Evolutionary conservation across 2,888 invertebrate species (phyloP).

Genomic region (Eulithis testata): DNA sequence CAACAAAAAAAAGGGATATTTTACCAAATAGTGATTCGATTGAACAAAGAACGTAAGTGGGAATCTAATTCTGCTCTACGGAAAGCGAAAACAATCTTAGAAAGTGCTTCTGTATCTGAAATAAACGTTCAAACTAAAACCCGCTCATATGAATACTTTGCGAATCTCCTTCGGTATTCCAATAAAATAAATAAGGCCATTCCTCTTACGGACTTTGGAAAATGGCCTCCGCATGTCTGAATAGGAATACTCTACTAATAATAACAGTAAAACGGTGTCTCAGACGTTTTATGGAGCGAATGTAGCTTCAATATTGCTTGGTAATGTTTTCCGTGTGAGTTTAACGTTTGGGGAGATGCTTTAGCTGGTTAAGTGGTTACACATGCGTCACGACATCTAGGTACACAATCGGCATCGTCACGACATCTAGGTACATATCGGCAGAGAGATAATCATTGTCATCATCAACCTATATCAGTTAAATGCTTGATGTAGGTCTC

Average conservation of each 20-base stretch:
- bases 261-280: conserved; percentile 42
- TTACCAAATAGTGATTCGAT: conserved; percentile 16
- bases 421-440: too few relatives aligned
- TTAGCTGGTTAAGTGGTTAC: too few relatives aligned
- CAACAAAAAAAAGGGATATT: conserved; percentile 4
- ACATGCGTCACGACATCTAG: too few relatives aligned
- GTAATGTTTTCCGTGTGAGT: conserved; percentile 26
- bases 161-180: conserved; percentile 46
- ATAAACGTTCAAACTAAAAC: conserved; percentile 32
- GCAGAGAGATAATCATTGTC: too few relatives aligned
- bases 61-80: conserved; percentile 18
- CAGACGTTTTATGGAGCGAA: conserved; percentile 17
- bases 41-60: conserved; percentile 8
- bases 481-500: too few relatives aligned
- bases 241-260: conserved; percentile 44
- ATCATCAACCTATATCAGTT: too few relatives aligned
- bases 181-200: conserved; percentile 56
- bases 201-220: conserved; percentile 45
- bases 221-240: conserved; percentile 43
- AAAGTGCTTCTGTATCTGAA: conserved; percentile 20
- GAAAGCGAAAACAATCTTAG: conserved; percentile 22
- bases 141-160: conserved; percentile 34
- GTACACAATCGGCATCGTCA: too few relatives aligned
- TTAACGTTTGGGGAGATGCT: conserved; percentile 5
- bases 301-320: conserved; percentile 31